A percentile compares a stretch with the other conserved stretches of the same genome.
Evolutionary conservation across 1,140 invertebrate genomes (phyloP).

Genomic region (Aporrectodea caliginosa): DNA sequence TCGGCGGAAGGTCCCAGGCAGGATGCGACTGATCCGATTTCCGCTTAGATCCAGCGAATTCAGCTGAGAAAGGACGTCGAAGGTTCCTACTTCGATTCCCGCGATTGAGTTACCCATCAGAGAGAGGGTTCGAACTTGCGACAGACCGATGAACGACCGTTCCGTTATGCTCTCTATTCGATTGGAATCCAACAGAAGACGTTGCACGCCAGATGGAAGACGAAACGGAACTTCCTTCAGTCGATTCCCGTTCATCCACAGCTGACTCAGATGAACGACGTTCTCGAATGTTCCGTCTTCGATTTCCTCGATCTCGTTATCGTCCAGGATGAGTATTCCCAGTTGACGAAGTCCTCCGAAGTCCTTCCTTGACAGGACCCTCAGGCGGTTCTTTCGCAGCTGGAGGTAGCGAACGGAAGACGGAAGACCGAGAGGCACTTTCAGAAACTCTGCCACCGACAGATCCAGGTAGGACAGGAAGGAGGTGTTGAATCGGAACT

Average conservation of each 20-base stretch:
- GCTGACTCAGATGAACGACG: constrained; percentile 70
- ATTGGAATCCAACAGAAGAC: constrained; percentile 66
- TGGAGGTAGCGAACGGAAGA: constrained; percentile 74
- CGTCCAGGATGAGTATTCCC: constrained; percentile 72
- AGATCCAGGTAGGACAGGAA: constrained; percentile 66
- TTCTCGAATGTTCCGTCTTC: constrained; percentile 82
- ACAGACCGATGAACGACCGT: constrained; percentile 35
- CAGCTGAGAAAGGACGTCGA: constrained; percentile 48
- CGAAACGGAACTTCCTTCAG: constrained; percentile 66
- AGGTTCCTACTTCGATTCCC: constrained; percentile 31
- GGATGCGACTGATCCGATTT: constrained; percentile 50
- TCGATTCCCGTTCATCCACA: constrained; percentile 74
- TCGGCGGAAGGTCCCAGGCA: constrained; percentile 45
- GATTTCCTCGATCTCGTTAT: constrained; percentile 69
- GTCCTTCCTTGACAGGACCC: constrained; percentile 72
- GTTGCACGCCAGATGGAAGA: constrained; percentile 63
- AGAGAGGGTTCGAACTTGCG: constrained; percentile 35
- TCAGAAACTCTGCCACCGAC: constrained; percentile 70
- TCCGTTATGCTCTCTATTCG: constrained; percentile 58
- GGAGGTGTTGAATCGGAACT: constrained; percentile 32
- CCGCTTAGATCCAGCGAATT: constrained; percentile 55
- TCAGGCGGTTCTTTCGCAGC: constrained; percentile 70
- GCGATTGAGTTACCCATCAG: constrained; percentile 39
- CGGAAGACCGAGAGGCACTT: constrained; percentile 76
- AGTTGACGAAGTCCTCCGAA: constrained; percentile 79